Evolutionary conservation across 1,140 invertebrate genomes (phyloP).

Genomic region (Eupristina koningsbergeri): DNA sequence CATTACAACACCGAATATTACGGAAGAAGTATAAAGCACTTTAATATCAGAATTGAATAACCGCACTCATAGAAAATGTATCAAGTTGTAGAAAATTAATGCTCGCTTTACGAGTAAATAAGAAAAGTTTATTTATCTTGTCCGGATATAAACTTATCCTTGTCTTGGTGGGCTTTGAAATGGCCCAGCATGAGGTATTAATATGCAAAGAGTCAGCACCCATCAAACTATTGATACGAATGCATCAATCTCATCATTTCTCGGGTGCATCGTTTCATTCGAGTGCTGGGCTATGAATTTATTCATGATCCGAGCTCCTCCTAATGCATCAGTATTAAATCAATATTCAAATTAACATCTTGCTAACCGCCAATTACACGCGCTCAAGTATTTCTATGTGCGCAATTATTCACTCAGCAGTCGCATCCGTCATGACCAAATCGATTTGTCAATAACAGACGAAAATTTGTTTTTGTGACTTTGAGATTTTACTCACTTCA

Average conservation of each 20-base stretch:
- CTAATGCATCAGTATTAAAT: slow-evolving; percentile 52
- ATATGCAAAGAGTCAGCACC: slow-evolving; percentile 44
- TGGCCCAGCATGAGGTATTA: slow-evolving; percentile 56
- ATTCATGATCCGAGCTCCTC: slow-evolving; percentile 58
- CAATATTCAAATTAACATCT: slow-evolving; percentile 66
- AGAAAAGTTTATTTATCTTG: slow-evolving; percentile 62
- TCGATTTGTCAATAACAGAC: slow-evolving; percentile 15
- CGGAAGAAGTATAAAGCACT: neutral
- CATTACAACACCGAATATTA: neutral
- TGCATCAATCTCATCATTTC: slow-evolving; percentile 70
- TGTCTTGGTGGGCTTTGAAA: slow-evolving; percentile 58
- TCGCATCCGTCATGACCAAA: slow-evolving; percentile 36
- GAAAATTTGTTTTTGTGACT: slow-evolving; percentile 8
- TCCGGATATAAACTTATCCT: slow-evolving; percentile 70
- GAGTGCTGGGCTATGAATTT: slow-evolving; percentile 54
- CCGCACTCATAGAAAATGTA: neutral
- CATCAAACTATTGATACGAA: slow-evolving; percentile 61
- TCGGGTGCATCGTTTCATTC: slow-evolving; percentile 44
- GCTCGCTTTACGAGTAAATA: slow-evolving; percentile 62
- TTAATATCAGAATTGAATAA: neutral
- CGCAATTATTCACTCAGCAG: slow-evolving; percentile 52
- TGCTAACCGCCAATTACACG: slow-evolving; percentile 49
- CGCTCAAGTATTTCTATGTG: slow-evolving; percentile 19
- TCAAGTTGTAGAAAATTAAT: slow-evolving; percentile 57
- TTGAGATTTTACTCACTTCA: neutral